phyloP scores from a whole-genome alignment of 2,113 vertebrate species.

The Mormoops blainvillei region DNA sequence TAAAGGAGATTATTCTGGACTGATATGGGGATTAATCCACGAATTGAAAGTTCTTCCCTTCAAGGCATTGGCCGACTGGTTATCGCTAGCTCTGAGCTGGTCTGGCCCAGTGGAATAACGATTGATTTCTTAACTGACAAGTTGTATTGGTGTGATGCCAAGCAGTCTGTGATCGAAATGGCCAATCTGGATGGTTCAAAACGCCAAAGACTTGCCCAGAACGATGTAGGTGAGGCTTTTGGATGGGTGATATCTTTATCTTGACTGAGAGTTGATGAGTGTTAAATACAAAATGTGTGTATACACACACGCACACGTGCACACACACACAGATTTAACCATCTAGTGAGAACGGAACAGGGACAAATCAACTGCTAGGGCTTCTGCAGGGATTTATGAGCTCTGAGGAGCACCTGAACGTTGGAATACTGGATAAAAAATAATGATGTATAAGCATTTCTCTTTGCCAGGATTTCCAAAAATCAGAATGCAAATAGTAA shows the following conservation, averaged over 20 bases:
- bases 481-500: conserved; percentile 2
- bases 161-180: conserved; percentile 84
- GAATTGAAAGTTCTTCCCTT: conserved; percentile 87
- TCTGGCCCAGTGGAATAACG: conserved; percentile 88
- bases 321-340: neutral
- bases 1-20: conserved; percentile 96
- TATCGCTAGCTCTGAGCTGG: conserved; percentile 81
- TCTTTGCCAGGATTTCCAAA: neutral
- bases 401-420: neutral
- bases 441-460: neutral
- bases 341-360: neutral
- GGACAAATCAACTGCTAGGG: neutral
- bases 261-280: neutral
- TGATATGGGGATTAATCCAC: conserved; percentile 83
- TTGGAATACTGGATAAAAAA: neutral
- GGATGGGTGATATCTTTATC: conserved; percentile 50
- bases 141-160: conserved; percentile 92
- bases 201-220: conserved; percentile 86
- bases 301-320: neutral
- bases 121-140: conserved; percentile 86
- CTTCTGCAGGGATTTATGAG: neutral
- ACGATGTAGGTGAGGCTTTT: conserved; percentile 96
- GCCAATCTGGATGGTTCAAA: conserved; percentile 89
- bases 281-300: neutral
- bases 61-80: conserved; percentile 81